Conservation (phyloP, 1,140 invertebrate genomes). For the Drosophila tristis region DNA sequence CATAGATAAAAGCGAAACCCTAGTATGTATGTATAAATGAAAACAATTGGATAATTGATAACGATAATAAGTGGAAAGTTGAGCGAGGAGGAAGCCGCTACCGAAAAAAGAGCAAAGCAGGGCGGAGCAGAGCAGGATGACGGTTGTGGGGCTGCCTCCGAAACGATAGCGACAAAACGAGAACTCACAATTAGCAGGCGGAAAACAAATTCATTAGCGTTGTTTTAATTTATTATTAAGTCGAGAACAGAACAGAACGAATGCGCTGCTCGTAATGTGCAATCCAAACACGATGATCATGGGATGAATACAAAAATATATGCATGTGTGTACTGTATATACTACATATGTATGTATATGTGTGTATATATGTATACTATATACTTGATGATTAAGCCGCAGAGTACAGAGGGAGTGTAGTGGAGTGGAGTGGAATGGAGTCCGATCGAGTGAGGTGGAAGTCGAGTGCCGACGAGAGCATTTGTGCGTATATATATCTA, state of each 20-base stretch:
- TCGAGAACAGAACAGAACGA: constrained; percentile 19
- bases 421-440: constrained; percentile 24
- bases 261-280: constrained; percentile 22
- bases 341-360: constrained; percentile 11
- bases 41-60: constrained; percentile 68
- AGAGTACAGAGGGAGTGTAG: constrained; percentile 34
- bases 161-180: constrained; percentile 35
- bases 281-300: constrained; percentile 65
- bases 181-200: constrained; percentile 69
- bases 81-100: not conserved
- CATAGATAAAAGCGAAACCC: constrained; percentile 46
- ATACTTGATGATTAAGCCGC: constrained; percentile 40
- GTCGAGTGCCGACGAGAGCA: no score
- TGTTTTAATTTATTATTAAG: constrained; percentile 82
- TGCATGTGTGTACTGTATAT: constrained; percentile 15
- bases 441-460: constrained; percentile 8
- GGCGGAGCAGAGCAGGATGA: constrained; percentile 18
- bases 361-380: not conserved
- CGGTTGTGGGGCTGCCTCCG: constrained; percentile 7
- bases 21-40: constrained; percentile 61
- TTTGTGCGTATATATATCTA: no score
- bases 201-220: constrained; percentile 77
- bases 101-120: constrained; percentile 27
- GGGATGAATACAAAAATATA: constrained; percentile 15
- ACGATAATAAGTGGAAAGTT: constrained; percentile 59